Percentiles rank a stretch among this genome's conserved stretches.
phyloP scores from a whole-genome alignment of 2,797 vertebrate species.

The Buphagus erythrorhynchus region DNA sequence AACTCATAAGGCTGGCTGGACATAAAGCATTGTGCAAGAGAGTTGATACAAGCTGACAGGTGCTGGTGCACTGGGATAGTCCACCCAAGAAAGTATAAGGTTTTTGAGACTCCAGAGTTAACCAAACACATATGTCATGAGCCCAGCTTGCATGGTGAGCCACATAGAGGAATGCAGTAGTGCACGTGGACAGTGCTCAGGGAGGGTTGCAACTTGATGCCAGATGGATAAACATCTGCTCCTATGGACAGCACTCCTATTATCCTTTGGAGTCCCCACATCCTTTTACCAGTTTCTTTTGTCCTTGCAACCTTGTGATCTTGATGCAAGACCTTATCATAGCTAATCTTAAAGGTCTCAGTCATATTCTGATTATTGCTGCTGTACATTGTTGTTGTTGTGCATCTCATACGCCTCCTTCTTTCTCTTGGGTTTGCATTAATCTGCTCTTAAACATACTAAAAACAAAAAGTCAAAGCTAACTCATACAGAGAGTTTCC shows the following conservation, averaged over 20 bases:
- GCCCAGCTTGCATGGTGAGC: neutral
- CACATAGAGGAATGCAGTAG: neutral
- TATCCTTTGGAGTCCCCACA: neutral
- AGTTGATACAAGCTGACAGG: neutral
- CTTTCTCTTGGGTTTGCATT: neutral
- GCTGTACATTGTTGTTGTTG: accelerated
- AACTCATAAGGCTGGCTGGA: neutral
- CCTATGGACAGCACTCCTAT: neutral
- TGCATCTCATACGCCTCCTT: neutral
- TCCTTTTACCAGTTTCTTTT: neutral
- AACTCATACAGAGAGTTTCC: neutral
- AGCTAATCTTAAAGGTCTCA: neutral
- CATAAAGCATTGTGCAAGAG: neutral
- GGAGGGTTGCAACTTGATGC: neutral
- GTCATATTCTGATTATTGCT: neutral
- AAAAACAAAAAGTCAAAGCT: neutral
- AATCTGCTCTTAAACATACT: neutral
- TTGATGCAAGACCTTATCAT: neutral
- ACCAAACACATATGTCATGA: neutral
- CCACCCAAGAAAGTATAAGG: neutral
- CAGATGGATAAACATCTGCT: neutral
- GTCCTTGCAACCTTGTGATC: neutral
- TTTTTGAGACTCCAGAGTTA: neutral
- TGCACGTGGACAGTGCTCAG: accelerated
- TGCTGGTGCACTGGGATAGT: neutral